Percentiles rank a stretch among this genome's conserved stretches.
Conservation (phyloP, 2,113 vertebrate species). For the Syrmaticus mikado region DNA sequence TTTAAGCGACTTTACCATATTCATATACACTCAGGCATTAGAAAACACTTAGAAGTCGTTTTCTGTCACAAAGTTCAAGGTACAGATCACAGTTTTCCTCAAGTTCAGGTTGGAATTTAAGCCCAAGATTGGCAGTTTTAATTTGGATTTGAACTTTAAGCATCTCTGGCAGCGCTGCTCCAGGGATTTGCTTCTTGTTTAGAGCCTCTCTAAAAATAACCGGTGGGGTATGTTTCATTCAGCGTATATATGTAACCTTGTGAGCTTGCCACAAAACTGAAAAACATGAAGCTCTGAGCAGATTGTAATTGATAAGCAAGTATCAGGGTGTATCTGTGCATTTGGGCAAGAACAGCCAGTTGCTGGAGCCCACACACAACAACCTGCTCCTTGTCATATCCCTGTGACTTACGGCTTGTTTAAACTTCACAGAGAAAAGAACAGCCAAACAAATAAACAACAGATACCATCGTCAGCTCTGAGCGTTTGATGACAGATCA, state of each 20-base stretch:
- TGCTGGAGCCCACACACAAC: neutral
- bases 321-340: neutral
- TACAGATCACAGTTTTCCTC: conserved; percentile 21
- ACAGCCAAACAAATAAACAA: neutral
- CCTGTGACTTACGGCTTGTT: neutral
- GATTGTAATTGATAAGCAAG: neutral
- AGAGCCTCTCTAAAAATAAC: conserved; percentile 67
- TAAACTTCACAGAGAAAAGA: neutral
- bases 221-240: conserved; percentile 48
- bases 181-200: conserved; percentile 64
- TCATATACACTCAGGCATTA: neutral
- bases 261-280: conserved; percentile 36
- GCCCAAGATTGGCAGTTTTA: conserved; percentile 58
- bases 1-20: neutral
- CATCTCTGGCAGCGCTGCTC: conserved; percentile 44
- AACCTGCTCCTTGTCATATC: neutral
- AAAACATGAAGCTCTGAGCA: conserved; percentile 21
- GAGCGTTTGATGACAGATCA: neutral
- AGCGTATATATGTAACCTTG: conserved; percentile 47
- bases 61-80: neutral
- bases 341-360: neutral
- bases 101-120: conserved; percentile 48
- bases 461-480: neutral
- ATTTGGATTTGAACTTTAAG: conserved; percentile 68
- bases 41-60: neutral